Conservation (phyloP, 1,140 invertebrate genomes). For the Coboldia fuscipes region DNA sequence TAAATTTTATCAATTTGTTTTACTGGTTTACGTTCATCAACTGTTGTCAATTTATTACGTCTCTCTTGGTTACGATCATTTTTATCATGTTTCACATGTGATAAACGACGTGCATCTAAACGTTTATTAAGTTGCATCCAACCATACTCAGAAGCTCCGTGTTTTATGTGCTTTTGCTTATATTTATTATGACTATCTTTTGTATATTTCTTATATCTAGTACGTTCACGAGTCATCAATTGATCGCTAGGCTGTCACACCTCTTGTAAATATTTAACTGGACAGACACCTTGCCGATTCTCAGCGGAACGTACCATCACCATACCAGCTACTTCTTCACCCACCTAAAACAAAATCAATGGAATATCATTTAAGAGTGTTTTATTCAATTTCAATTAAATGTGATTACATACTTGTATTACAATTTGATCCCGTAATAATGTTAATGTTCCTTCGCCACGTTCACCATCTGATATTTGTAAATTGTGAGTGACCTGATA, state of each 20-base stretch:
- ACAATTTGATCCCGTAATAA: conserved; percentile 48
- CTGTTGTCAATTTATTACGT: too few relatives aligned
- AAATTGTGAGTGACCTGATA: conserved; percentile 58
- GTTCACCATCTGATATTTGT: conserved; percentile 37
- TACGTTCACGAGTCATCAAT: conserved; percentile 13
- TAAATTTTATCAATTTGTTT: too few relatives aligned
- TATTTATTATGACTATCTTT: conserved; percentile 7
- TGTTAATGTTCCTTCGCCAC: conserved; percentile 30
- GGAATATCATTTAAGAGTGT: too few relatives aligned
- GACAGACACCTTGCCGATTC: conserved; percentile 64
- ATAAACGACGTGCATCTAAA: too few relatives aligned
- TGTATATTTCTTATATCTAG: conserved; percentile 11
- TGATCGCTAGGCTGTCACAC: conserved; percentile 44
- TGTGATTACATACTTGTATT: conserved; percentile 32
- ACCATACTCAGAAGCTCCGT: too few relatives aligned
- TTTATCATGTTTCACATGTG: too few relatives aligned
- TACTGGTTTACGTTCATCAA: too few relatives aligned
- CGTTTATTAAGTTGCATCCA: too few relatives aligned
- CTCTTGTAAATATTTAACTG: conserved; percentile 63
- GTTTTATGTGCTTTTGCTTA: too few relatives aligned
- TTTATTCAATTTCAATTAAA: too few relatives aligned
- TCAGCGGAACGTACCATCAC: conserved; percentile 79
- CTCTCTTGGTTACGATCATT: too few relatives aligned
- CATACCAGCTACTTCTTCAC: conserved; percentile 78
- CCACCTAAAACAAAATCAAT: conserved; percentile 38